Percentiles rank a stretch among this genome's conserved stretches.
These are phyloP conservation scores for Esox lucius DNA, from an alignment of 2,797 vertebrate species.

Conservation along the genomic window DNA sequence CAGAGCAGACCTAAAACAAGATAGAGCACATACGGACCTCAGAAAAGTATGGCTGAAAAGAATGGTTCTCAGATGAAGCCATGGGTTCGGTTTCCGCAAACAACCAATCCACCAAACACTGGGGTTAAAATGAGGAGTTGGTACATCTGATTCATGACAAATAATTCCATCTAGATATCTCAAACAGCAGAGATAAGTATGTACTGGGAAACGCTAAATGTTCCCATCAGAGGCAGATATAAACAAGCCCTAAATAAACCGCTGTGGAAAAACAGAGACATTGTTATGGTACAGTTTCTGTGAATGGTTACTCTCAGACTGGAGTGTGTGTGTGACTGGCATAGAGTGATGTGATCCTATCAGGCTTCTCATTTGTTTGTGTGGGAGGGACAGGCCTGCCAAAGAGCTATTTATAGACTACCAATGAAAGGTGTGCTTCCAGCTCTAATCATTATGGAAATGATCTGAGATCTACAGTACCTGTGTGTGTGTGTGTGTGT, in stretches of 20 bases:
- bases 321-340: background rate
- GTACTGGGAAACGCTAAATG: background rate
- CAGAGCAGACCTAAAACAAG: background rate
- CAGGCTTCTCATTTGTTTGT: conserved; percentile 16
- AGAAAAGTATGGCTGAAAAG: background rate
- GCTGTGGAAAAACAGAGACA: background rate
- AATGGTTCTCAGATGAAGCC: background rate
- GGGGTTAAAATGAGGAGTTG: background rate
- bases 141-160: background rate
- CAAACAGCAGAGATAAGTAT: background rate
- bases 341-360: background rate
- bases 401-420: conserved; percentile 13
- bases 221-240: background rate
- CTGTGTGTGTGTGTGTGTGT: conserved; percentile 22
- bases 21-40: background rate
- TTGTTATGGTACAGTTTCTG: background rate
- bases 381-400: background rate
- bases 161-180: background rate
- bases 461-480: background rate
- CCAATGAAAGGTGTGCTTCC: conserved; percentile 14
- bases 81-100: background rate
- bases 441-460: background rate
- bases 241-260: background rate
- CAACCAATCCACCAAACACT: background rate
- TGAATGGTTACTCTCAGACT: background rate